Conservation (phyloP, 2,888 invertebrate genomes). For the Bedellia somnulentella region DNA sequence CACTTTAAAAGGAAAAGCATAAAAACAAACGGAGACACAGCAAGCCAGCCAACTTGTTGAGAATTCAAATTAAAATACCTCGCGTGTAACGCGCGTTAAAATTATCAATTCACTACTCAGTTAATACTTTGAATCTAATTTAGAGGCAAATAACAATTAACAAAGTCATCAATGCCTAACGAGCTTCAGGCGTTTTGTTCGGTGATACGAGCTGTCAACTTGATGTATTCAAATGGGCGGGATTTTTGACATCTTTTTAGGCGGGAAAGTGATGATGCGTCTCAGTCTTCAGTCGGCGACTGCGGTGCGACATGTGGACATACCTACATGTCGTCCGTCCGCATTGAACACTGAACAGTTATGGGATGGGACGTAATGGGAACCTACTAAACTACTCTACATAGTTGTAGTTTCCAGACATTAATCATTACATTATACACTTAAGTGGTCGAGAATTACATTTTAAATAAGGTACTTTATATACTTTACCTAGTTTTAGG, state of each 20-base stretch:
- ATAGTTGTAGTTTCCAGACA: no score
- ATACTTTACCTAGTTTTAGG: no score
- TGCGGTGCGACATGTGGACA: not conserved
- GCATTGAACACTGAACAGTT: no score
- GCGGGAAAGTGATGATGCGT: slow-evolving; percentile 19
- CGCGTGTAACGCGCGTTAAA: slow-evolving; percentile 7
- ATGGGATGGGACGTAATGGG: no score
- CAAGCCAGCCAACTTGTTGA: slow-evolving; percentile 5
- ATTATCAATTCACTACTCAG: slow-evolving; percentile 7
- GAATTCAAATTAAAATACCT: slow-evolving; percentile 23
- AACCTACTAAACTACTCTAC: no score
- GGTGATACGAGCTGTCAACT: slow-evolving; percentile 18
- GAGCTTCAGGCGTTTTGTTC: slow-evolving; percentile 17
- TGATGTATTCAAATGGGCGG: slow-evolving; percentile 35
- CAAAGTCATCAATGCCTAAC: slow-evolving; percentile 40
- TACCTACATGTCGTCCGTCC: not conserved
- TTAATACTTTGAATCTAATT: slow-evolving; percentile 24
- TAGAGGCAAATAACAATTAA: slow-evolving; percentile 45
- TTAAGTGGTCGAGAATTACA: no score
- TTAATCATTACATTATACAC: no score
- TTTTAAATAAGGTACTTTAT: no score
- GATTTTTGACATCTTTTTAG: slow-evolving; percentile 27
- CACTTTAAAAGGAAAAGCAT: no score
- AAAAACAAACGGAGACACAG: no score
- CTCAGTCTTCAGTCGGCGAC: slow-evolving; percentile 3